phyloP scores from a whole-genome alignment of 2,797 vertebrate genomes.

The Typhlichthys eigenmanni region DNA sequence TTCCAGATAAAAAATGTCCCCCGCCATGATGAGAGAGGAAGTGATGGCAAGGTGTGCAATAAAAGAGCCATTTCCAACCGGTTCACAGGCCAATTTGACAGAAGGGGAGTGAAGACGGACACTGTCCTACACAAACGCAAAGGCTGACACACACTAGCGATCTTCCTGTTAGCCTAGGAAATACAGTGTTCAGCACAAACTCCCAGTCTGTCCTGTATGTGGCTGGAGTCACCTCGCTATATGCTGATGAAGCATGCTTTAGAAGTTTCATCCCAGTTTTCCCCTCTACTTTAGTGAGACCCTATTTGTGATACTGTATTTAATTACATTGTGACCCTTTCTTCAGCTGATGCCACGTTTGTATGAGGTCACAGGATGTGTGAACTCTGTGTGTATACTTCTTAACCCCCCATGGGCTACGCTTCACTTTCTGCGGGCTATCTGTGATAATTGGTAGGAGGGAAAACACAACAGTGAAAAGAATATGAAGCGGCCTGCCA shows the following conservation, averaged over 20 bases:
- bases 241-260: constrained; percentile 38
- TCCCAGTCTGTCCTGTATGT: background rate
- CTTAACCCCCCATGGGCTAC: constrained; percentile 30
- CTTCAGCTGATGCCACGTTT: constrained; percentile 36
- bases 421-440: constrained; percentile 23
- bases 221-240: constrained; percentile 1
- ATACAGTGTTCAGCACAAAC: too few relatives aligned
- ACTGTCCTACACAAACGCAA: constrained; percentile 66
- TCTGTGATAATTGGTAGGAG: constrained; percentile 37
- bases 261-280: constrained; percentile 39
- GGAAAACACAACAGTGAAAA: constrained; percentile 16
- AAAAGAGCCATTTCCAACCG: constrained; percentile 72
- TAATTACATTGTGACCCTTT: constrained; percentile 40
- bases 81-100: constrained; percentile 69
- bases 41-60: constrained; percentile 70
- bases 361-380: constrained; percentile 25
- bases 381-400: constrained; percentile 26
- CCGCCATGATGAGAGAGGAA: constrained; percentile 67
- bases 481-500: constrained; percentile 32
- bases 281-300: constrained; percentile 34
- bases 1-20: constrained; percentile 70
- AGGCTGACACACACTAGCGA: constrained; percentile 50
- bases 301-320: constrained; percentile 19
- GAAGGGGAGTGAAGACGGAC: constrained; percentile 66
- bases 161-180: too few relatives aligned